Base-by-base conservation (phyloP, 2,888 invertebrate species). In the Protodeltote pygarga region DNA sequence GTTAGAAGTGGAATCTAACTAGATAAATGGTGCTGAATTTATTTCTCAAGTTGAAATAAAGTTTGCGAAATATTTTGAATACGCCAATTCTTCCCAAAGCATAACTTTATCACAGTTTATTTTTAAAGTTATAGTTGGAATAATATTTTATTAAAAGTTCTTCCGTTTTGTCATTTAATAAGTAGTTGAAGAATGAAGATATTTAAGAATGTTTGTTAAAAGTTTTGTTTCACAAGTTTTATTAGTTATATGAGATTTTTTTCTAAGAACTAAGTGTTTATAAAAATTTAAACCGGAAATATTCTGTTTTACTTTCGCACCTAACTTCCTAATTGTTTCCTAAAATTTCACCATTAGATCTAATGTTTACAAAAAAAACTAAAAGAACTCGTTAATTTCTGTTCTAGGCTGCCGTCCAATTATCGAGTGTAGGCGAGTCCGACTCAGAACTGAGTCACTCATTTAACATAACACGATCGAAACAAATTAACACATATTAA, bases 391-490 rank as follows among this genome's bases (percentile, higher is more conserved):
- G 81, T 74, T 84, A 85, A 86, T 86, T 87, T 65, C 58, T 67
- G 75, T 83, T 83, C 86, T 88, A 86, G 87, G 87, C 78, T 84
- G 79, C 63, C 59, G 80, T 72, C 68, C 81, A 84, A 87, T 88
- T 89, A 87, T 80, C 87, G 71, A 62, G 66, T 75, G 83, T 77
- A 75, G 81, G 85, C 83, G 83, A 80, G 66, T 53, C 58, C 44
- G 46, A 59, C 66, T 65, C 58, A 39, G 13, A 35, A 51, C 59
- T 87, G 87, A 87, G 71, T 87, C 88, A 88, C 78, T 78, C 73
- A 76, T 80, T 85, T 77, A 79, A 78, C 78, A 70, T 69, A 62
- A 65, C 73, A 73, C 80, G 74, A 77, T 78, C 74, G 70, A 65
- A 76, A 78, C 77, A 72, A 82, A 86, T 85, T 85, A 85, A 74